Evolutionary conservation across 2,797 vertebrate species (phyloP).

Genomic region (Heterohyrax brucei): DNA sequence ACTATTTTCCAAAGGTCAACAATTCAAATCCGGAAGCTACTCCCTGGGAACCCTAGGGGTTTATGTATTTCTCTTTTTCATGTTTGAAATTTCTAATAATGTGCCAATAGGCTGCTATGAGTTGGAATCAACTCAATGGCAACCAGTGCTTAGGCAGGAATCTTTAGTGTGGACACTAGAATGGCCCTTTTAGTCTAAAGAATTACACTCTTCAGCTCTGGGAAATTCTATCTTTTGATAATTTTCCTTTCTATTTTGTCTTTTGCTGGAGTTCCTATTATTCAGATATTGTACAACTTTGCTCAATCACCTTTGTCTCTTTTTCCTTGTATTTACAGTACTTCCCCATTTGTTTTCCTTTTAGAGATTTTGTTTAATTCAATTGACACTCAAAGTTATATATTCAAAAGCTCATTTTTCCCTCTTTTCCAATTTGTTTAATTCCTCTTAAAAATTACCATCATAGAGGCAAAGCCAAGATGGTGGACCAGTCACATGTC

Average conservation of each 20-base stretch:
- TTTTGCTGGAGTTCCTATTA: not conserved
- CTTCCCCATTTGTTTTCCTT: not conserved
- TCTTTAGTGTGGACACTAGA: too few relatives aligned
- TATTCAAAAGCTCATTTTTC: not conserved
- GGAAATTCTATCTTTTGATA: not conserved
- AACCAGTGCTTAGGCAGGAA: not conserved
- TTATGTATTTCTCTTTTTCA: not conserved
- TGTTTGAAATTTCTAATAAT: not conserved
- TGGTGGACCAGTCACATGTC: too few relatives aligned
- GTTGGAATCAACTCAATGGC: too few relatives aligned
- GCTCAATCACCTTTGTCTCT: not conserved
- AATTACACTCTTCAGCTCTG: not conserved
- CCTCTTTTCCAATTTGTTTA: not conserved
- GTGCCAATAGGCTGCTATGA: not conserved
- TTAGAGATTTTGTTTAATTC: not conserved
- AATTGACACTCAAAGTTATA: not conserved
- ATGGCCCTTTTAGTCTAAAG: not conserved
- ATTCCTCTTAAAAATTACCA: not conserved
- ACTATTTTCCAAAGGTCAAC: not conserved
- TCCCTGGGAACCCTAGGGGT: too few relatives aligned
- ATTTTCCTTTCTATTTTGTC: not conserved
- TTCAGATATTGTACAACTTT: not conserved
- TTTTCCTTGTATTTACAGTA: not conserved
- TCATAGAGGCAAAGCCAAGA: too few relatives aligned
- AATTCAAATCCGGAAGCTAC: too few relatives aligned